Evolutionary conservation across 1,140 invertebrate genomes (phyloP), one percentile per base, ranked within the genome.

Genomic region (Lycorma delicatula): DNA sequence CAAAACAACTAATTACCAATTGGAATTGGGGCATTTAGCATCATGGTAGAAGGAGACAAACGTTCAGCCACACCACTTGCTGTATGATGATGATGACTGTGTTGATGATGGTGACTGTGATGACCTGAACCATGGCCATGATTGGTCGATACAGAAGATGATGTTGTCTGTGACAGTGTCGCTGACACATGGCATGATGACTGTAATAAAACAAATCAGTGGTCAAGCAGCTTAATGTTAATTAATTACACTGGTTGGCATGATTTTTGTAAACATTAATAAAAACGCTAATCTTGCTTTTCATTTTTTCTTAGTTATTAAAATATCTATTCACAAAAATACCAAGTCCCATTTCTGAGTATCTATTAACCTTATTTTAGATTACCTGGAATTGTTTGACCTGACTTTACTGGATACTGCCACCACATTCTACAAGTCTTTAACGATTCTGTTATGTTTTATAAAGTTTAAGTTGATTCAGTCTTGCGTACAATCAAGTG

Each of bases 31-130:
- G 56, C 26, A 70, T 69, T 25, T 9, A 49, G 23, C 23, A 28
- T 28, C 49, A 51, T 16, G 3, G 41, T 6, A 2, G 57, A 50
- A 47, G 61, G 63, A 7, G 53, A 59, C 16, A 60, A 49, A 16
- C 57, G 47, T 23, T 63, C 62, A 18, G 51, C 58, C 22, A 20
- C 2, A 13, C 49, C 58, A 22, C 25, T 41, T 3, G 52, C 46
- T 54, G 66, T 60, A 59, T 57, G 75, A 69, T 63, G 72, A 63
- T 56, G 75, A 66, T 59, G 75, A 69, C 58, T 75, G 58, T 63
- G 74, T 59, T 64, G 72, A 68, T 63, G 72, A 64, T 64, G 69
- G 71, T 54, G 75, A 68, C 59, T 72, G 69, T 47, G 73, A 68
- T 52, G 70, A 67, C 29, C 71, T 67, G 54, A 73, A 71, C 68